Evolutionary conservation across 2,888 invertebrate genomes (phyloP), one percentile per base, ranked within the genome.

Genomic region (Dolichopus griseipennis): DNA sequence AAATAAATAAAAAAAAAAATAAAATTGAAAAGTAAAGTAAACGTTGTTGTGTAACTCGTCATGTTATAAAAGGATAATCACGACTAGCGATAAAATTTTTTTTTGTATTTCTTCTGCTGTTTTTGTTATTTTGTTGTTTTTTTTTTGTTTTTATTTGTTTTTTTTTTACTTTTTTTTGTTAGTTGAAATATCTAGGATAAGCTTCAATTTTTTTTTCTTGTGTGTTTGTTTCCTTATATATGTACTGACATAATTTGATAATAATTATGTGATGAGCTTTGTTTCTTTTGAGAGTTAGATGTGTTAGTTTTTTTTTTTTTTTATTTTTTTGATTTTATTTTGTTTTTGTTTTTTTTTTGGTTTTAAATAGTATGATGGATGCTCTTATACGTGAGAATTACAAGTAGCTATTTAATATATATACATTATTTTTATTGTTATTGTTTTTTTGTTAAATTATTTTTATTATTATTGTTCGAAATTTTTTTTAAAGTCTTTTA

Each of bases 181-280:
- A 37, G 12, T 41, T 41, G 15, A 41, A 15, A 15, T 41, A 41
- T 41, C 41, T 41, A 41, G 15, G 41, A 9, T 41, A 52, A 18
- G 6, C 18, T 52, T 52, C 2, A 6, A 52, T 52, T 52, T n/a
- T 52, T 52, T 52, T 15, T 15, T 12, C n/a, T 41, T 41, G 1
- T 41, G 15, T 41, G 9, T 12, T 52, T 52, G 15, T 52, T 52
- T 52, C 52, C 52, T 52, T 52, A 52, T 52, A 52, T 18, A 18
- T 18, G 52, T 18, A 52, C 12, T 52, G 52, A 52, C 18, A 52
- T 52, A 52, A 52, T 52, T 52, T 52, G 52, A 52, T 52, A 52
- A 52, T 52, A 52, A 52, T 52, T 52, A 52, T 52, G 52, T 52
- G 52, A 52, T 52, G 52, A 52, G 52, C 52, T 52, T 52, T 52